Base-by-base conservation (phyloP, 1,140 invertebrate genomes). In the Pogonomyrmex barbatus region DNA sequence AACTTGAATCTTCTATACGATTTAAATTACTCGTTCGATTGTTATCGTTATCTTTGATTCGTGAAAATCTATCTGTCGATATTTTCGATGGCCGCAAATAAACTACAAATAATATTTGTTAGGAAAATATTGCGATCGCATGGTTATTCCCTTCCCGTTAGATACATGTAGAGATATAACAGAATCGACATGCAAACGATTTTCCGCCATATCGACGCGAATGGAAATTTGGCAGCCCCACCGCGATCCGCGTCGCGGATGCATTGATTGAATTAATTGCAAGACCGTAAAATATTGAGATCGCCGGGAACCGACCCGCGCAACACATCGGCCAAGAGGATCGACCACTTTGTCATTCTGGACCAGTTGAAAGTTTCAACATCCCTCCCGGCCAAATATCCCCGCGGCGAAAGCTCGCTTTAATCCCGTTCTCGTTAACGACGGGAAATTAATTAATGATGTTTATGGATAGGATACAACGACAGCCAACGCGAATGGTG, bases 331-430 rank as follows among this genome's bases (percentile, higher is more conserved):
- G n/a, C 14, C 79, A 73, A 60, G 68, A 50, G 39, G 79, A 82
- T n/a, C 42, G 45, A 73, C 30, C 45, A 39, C 79, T 60, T 83
- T 50, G 79, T 75, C 30, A 75, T 73, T 39, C 12, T 33, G 56
- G 79, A 60, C n/a, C 30, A 8, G 62, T 65, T 86, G 65, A 81
- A 89, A 86, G 52, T 88, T 88, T 85, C 56, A 85, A 67, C 67
- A 71, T 42, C 39, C 33, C 39, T 24, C 24, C 24, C 52, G 36
- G 42, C 36, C 45, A n/a, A 33, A 63, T n/a, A 24, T 24, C 52
- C 24, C 17, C 14, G 47, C 42, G 9, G 47, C 39, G n/a, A 78
- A 36, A 78, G 47, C 70, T 39, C 47, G 60, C 17, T 65, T 76
- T 87, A 87, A 75, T 88, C 56, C 39, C 33, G 36, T 54, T 36